phyloP scores from a whole-genome alignment of 2,113 vertebrate species.

The Brachyhypopomus occidentalis region DNA sequence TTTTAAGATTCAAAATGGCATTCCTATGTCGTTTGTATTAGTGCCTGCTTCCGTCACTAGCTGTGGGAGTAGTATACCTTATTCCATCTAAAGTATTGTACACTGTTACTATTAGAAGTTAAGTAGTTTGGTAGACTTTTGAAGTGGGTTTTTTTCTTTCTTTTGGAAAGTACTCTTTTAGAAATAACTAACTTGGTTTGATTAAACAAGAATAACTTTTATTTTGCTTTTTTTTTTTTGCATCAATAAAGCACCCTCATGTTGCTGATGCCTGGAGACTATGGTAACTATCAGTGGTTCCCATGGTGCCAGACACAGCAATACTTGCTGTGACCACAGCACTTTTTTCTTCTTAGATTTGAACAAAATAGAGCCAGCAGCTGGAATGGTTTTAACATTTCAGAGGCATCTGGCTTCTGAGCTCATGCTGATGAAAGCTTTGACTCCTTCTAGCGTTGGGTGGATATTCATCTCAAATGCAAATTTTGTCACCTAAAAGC shows the following conservation, averaged over 20 bases:
- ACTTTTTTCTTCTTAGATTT: conserved; percentile 65
- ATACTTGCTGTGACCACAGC: conserved; percentile 67
- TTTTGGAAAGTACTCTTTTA: conserved; percentile 28
- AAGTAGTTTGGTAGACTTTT: background rate
- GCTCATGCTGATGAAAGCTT: background rate
- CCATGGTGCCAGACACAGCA: conserved; percentile 65
- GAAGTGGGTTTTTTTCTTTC: background rate
- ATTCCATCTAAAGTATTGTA: background rate
- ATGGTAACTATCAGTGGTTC: conserved; percentile 65
- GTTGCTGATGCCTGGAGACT: conserved; percentile 55
- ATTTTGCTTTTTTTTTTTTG: background rate
- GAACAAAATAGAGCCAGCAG: conserved; percentile 66
- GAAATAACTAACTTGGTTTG: no score
- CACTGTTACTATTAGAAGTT: background rate
- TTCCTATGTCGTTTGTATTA: conserved; percentile 19
- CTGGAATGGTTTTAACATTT: background rate
- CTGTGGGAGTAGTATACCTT: background rate
- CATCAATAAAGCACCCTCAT: background rate
- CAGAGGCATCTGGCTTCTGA: background rate
- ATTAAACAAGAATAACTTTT: conserved; percentile 27
- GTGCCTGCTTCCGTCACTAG: conserved; percentile 14
- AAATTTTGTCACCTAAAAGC: background rate
- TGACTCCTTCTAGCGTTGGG: conserved; percentile 34
- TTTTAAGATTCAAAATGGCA: conserved; percentile 15
- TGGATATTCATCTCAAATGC: background rate